These are phyloP conservation scores for Bradypodion ventrale DNA, from an alignment of 2,797 vertebrate species.

Conservation along the genomic window DNA sequence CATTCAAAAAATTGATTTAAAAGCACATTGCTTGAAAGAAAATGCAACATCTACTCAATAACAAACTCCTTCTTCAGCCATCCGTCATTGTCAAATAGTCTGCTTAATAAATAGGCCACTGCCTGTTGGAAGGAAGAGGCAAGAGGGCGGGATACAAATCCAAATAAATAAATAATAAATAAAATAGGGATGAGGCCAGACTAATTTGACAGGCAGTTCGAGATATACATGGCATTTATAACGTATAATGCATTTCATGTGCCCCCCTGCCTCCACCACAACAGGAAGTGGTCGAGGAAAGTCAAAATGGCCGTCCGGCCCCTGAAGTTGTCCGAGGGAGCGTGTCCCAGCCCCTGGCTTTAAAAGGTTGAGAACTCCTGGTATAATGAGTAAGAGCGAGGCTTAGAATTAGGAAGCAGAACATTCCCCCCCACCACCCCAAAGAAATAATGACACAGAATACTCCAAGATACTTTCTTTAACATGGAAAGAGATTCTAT, in stretches of 20 bases:
- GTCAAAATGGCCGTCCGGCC: too few relatives aligned
- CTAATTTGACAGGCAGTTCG: background rate
- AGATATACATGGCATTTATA: background rate
- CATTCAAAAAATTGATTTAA: background rate
- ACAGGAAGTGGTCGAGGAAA: too few relatives aligned
- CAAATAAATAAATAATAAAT: too few relatives aligned
- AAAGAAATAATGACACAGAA: background rate
- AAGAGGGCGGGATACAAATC: too few relatives aligned
- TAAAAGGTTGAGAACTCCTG: too few relatives aligned
- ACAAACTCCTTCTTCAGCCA: background rate
- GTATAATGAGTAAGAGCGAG: background rate
- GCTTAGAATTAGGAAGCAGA: background rate
- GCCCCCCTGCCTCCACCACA: too few relatives aligned
- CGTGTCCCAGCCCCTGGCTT: too few relatives aligned
- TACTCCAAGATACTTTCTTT: background rate
- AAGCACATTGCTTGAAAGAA: background rate
- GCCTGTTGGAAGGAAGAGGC: background rate
- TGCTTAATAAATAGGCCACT: background rate
- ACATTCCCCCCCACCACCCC: background rate
- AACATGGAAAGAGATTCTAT: background rate
- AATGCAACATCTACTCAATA: background rate
- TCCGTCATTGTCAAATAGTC: background rate
- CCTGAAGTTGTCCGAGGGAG: too few relatives aligned
- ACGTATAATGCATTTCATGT: too few relatives aligned
- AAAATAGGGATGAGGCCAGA: background rate